phyloP scores from a whole-genome alignment of 2,113 vertebrate genomes.

The Eulacestoma nigropectus region DNA sequence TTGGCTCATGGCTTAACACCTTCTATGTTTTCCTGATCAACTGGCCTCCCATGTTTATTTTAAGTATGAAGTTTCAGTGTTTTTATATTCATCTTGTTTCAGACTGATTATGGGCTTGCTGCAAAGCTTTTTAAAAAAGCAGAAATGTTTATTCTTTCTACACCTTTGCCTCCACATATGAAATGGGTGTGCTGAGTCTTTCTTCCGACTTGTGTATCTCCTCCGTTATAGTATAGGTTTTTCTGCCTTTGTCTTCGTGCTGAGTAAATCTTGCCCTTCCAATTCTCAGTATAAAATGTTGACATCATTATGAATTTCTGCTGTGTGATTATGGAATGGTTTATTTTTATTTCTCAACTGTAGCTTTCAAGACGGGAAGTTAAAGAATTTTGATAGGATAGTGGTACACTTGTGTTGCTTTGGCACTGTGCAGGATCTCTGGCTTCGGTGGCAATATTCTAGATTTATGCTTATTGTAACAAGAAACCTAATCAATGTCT shows the following conservation, averaged over 20 bases:
- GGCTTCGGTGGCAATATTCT: background rate
- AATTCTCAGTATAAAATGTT: background rate
- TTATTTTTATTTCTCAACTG: background rate
- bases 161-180: fast-evolving
- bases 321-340: background rate
- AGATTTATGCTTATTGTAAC: background rate
- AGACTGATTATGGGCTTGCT: background rate
- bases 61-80: background rate
- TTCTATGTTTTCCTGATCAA: background rate
- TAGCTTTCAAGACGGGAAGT: background rate
- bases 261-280: background rate
- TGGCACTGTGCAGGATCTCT: background rate
- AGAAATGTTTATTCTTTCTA: background rate
- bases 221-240: background rate
- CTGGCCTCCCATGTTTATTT: background rate
- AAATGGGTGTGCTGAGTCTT: background rate
- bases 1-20: background rate
- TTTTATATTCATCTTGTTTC: background rate
- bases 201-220: background rate
- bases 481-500: background rate
- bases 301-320: background rate
- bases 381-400: background rate
- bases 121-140: background rate
- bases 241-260: background rate
- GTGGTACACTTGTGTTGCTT: background rate